Percentiles rank a stretch among this genome's conserved stretches.
Evolutionary conservation across 2,113 vertebrate genomes (phyloP).

Genomic region (Capreolus pygargus): DNA sequence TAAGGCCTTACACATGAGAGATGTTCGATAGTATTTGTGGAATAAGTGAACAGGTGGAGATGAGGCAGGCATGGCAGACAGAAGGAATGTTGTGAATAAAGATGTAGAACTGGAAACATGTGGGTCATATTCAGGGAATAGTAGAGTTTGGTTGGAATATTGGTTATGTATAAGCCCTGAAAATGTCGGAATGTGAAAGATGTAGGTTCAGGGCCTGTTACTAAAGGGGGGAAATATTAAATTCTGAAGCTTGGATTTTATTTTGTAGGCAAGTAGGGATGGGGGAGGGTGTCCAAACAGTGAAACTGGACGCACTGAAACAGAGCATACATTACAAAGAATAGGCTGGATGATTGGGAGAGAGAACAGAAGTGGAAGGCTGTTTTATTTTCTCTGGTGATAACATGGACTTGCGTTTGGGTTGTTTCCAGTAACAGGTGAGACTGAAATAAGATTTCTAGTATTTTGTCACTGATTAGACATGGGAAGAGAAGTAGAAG

Average conservation of each 20-base stretch:
- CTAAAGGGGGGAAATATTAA: neutral
- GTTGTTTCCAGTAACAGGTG: neutral
- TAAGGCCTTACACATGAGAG: neutral
- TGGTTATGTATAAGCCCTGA: neutral
- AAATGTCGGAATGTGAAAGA: neutral
- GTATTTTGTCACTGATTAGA: neutral
- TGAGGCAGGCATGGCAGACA: neutral
- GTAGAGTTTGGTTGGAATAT: neutral
- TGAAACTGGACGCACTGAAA: neutral
- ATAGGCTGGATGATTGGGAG: neutral
- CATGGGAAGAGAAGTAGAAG: neutral
- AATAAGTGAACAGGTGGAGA: neutral
- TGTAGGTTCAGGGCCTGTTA: too few relatives aligned
- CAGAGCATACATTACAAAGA: neutral
- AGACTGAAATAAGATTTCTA: neutral
- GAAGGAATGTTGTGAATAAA: neutral
- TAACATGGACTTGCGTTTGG: neutral
- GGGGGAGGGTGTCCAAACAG: neutral
- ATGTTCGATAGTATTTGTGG: neutral
- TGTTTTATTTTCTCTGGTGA: neutral
- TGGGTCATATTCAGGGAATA: neutral
- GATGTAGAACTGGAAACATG: neutral
- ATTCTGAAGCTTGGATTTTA: neutral
- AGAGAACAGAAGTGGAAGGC: neutral
- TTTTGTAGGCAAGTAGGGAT: neutral